Percentiles rank a stretch among this genome's conserved stretches.
phyloP scores from a whole-genome alignment of 2,888 invertebrate genomes.

The Hololepta plana region DNA sequence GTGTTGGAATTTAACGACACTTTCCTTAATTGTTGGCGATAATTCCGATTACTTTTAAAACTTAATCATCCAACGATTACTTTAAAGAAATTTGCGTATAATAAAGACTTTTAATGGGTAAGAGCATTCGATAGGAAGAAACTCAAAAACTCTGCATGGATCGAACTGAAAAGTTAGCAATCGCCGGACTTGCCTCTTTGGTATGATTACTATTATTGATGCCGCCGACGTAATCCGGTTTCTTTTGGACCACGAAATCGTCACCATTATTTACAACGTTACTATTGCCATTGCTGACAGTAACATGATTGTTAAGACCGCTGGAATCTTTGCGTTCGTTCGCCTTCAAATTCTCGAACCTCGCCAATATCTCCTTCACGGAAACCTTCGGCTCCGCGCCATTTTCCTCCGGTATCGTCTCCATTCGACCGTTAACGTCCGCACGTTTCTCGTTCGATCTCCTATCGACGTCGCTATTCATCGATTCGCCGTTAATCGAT shows the following conservation, averaged over 20 bases:
- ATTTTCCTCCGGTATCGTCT: slow-evolving; percentile 64
- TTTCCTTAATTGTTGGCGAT: too few relatives aligned
- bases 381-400: slow-evolving; percentile 61
- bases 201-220: slow-evolving; percentile 2
- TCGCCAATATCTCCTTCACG: slow-evolving; percentile 63
- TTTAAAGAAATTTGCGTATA: too few relatives aligned
- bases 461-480: slow-evolving; percentile 6
- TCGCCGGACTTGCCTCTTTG: too few relatives aligned
- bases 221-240: neutral
- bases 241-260: too few relatives aligned
- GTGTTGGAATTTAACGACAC: too few relatives aligned
- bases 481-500: slow-evolving; percentile 8
- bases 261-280: slow-evolving; percentile 4
- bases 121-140: too few relatives aligned
- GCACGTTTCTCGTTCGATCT: slow-evolving; percentile 12
- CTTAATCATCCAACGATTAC: too few relatives aligned
- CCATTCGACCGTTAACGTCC: slow-evolving; percentile 36
- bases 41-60: too few relatives aligned
- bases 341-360: slow-evolving; percentile 43
- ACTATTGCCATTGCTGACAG: slow-evolving; percentile 10
- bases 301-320: slow-evolving; percentile 10
- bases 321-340: slow-evolving; percentile 11
- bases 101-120: too few relatives aligned
- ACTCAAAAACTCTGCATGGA: too few relatives aligned
- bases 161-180: too few relatives aligned